phyloP scores from a whole-genome alignment of 2,113 vertebrate genomes.

The Mesitornis unicolor region DNA sequence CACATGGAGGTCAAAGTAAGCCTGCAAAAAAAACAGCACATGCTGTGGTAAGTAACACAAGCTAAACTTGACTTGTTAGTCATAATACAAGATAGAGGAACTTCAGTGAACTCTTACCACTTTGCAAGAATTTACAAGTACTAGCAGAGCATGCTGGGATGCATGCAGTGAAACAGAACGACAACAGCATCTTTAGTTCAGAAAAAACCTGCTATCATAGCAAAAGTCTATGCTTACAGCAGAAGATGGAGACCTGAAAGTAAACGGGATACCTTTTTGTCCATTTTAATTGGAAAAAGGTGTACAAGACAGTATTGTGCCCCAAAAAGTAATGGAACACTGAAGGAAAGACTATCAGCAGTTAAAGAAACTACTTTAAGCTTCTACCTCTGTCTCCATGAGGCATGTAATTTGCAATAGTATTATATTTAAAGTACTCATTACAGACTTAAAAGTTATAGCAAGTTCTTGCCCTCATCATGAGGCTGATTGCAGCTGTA shows the following conservation, averaged over 20 bases:
- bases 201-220: neutral
- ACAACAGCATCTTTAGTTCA: neutral
- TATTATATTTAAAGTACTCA: neutral
- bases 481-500: neutral
- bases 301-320: neutral
- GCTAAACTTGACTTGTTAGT: neutral
- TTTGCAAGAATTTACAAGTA: neutral
- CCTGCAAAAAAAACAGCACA: neutral
- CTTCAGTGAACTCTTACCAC: neutral
- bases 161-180: neutral
- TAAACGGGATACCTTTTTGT: neutral
- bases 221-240: neutral
- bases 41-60: neutral
- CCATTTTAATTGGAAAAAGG: neutral
- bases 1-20: neutral
- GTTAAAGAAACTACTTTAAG: neutral
- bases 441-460: neutral
- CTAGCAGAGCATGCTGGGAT: neutral
- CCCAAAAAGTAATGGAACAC: neutral
- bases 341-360: neutral
- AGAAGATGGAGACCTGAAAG: neutral
- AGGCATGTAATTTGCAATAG: neutral
- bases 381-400: neutral
- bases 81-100: constrained; percentile 7
- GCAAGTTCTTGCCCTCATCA: neutral